phyloP scores from a whole-genome alignment of 2,797 vertebrate species.

The Vultur gryphus region DNA sequence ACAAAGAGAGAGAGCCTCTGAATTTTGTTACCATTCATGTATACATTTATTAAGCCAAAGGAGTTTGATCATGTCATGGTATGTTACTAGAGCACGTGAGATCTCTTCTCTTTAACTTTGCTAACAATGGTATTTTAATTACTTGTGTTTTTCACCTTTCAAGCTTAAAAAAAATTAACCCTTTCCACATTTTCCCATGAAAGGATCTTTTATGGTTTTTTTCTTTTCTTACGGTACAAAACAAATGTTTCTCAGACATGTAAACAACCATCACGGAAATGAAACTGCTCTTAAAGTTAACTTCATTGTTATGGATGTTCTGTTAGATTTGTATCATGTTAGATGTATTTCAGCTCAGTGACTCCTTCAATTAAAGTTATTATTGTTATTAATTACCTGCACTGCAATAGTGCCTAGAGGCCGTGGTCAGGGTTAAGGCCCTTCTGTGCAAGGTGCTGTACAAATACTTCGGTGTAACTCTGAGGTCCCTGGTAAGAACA shows the following conservation, averaged over 20 bases:
- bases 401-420: background rate
- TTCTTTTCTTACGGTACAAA: constrained; percentile 47
- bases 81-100: background rate
- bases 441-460: background rate
- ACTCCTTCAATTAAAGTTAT: background rate
- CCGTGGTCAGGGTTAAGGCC: background rate
- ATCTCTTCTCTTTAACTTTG: background rate
- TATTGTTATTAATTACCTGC: background rate
- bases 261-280: constrained; percentile 47
- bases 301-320: background rate
- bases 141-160: background rate
- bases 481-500: background rate
- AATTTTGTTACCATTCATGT: constrained; percentile 14
- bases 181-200: background rate
- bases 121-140: background rate
- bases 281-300: background rate
- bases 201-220: background rate
- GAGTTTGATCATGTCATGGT: constrained; percentile 5
- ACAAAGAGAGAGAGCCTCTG: background rate
- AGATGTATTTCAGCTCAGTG: background rate
- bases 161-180: background rate
- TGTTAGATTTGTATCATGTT: background rate
- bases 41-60: constrained; percentile 40
- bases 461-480: background rate
- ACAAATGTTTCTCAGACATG: constrained; percentile 15